Evolutionary conservation across 2,888 invertebrate genomes (phyloP), one percentile per base, ranked within the genome.

Genomic region (Antheraea yamamai): DNA sequence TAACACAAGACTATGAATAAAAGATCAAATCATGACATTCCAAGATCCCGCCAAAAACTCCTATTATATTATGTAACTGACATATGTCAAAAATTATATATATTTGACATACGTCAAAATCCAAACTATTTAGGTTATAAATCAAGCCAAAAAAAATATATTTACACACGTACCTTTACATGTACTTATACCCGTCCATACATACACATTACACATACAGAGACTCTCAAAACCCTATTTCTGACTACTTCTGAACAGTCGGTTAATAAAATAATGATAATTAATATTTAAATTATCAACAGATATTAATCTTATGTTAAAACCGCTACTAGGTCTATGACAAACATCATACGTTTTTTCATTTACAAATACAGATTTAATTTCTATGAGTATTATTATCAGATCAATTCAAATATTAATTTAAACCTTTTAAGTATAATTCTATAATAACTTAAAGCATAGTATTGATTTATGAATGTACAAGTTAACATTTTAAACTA

Each of bases 341-440:
- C 14, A 30, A 14, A 26, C n/a, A 10, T n/a, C 1, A 14, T 66
- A 66, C 64, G 64, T 16, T 66, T 66, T 0, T 16, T 30, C 16
- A 6, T 18, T 66, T 66, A 26, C 23, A 64, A 23, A 64, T 26
- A 23, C 14, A 26, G 23, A 26, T 58, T 58, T 23, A 61, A 23
- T 61, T 23, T 4, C 64, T 66, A 64, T 64, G 64, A 66, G 64
- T 30, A 66, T 66, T 66, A 14, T 16, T 30, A 66, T 66, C 64
- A 66, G 64, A 66, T 66, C 12, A 61, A 23, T 12, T 58, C 0
- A 61, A 61, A 66, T 30, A 16, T 30, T 30, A 66, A 30, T 30
- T 66, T 23, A 23, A 61, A 12, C 16, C 16, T 12, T 64, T 12
- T 14, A 14, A 23, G 30, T 66, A 66, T 30, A 30, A 16, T 16